Percentiles rank a stretch among this genome's conserved stretches.
These are phyloP conservation scores for Paratilapia polleni DNA, from an alignment of 2,113 vertebrate genomes.

Conservation along the genomic window DNA sequence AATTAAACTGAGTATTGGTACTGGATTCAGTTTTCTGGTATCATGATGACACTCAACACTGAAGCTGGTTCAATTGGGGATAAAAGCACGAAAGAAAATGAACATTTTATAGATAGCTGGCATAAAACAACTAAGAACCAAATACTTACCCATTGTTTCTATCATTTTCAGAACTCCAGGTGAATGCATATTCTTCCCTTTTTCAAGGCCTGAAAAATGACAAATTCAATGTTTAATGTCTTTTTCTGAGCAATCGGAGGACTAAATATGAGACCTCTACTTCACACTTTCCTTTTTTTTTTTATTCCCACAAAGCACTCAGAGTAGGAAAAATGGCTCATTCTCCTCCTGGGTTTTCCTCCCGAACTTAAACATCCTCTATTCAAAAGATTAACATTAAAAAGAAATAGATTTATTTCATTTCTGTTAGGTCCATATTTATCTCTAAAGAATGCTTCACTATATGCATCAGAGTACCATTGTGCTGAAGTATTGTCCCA, in stretches of 20 bases:
- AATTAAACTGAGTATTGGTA: background rate
- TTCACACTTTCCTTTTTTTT: background rate
- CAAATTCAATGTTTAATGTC: constrained; percentile 12
- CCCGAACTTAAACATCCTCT: constrained; percentile 4
- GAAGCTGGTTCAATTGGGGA: background rate
- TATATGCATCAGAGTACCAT: background rate
- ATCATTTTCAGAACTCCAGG: constrained; percentile 73
- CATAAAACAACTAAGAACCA: background rate
- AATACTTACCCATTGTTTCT: constrained; percentile 82
- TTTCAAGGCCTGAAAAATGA: constrained; percentile 67
- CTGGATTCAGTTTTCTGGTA: background rate
- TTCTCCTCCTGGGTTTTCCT: background rate
- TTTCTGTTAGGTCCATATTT: constrained; percentile 18
- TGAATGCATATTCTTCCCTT: constrained; percentile 2
- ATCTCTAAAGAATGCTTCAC: constrained; percentile 18
- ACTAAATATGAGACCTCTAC: background rate
- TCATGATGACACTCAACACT: background rate
- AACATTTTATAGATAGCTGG: background rate
- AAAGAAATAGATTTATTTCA: constrained; percentile 35
- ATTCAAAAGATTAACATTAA: constrained; percentile 42
- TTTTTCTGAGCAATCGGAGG: background rate
- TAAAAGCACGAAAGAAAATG: background rate
- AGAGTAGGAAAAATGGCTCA: background rate
- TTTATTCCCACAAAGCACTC: background rate
- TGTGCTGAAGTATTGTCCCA: constrained; percentile 13